Evolutionary conservation across 2,797 vertebrate genomes (phyloP).

Genomic region (Ficedula albicollis): DNA sequence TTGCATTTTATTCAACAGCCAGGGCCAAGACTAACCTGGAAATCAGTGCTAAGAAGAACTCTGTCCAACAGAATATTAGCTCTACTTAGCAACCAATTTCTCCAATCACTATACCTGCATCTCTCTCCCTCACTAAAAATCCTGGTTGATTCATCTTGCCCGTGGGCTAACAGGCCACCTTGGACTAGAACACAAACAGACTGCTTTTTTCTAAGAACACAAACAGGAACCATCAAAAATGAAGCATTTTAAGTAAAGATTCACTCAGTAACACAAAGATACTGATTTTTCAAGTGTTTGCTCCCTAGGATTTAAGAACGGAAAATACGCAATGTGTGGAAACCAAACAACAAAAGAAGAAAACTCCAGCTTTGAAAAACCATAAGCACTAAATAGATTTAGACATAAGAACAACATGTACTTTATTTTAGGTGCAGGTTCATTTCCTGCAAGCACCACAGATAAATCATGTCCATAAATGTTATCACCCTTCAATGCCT

Average conservation of each 20-base stretch:
- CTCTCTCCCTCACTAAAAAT: background rate
- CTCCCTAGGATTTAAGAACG: background rate
- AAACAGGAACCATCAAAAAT: background rate
- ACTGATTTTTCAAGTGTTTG: background rate
- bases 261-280: background rate
- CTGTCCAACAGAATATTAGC: background rate
- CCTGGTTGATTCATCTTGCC: background rate
- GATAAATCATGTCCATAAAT: background rate
- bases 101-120: background rate
- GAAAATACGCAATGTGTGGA: background rate
- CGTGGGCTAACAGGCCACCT: background rate
- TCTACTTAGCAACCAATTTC: background rate
- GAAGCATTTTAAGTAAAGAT: background rate
- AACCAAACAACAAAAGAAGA: background rate
- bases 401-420: fast-evolving
- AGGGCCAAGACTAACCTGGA: background rate
- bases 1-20: background rate
- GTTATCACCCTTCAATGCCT: background rate
- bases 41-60: background rate
- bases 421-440: background rate
- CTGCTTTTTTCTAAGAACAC: fast-evolving
- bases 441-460: background rate
- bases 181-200: background rate
- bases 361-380: background rate
- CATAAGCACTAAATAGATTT: background rate